Conservation (phyloP, 2,888 invertebrate species). For the Melanophora roralis region DNA sequence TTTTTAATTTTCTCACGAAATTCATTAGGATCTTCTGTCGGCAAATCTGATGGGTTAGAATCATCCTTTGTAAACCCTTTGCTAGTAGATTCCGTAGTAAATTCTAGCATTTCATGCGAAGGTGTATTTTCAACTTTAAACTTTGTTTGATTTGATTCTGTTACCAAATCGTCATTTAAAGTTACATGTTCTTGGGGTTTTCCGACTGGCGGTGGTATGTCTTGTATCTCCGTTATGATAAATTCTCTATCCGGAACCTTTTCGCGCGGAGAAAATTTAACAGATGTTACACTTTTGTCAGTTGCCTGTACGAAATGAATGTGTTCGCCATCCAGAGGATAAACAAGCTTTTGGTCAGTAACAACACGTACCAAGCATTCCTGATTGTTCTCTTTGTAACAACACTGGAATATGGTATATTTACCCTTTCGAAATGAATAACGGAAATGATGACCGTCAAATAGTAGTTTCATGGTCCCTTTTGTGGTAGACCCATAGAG, state of each 20-base stretch:
- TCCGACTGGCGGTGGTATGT: slow-evolving; percentile 45
- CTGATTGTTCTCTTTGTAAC: slow-evolving; percentile 73
- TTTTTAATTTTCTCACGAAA: slow-evolving; percentile 75
- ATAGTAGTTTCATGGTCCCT: slow-evolving; percentile 75
- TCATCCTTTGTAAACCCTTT: not conserved
- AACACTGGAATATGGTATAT: slow-evolving; percentile 74
- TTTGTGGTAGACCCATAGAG: slow-evolving; percentile 75
- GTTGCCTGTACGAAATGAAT: slow-evolving; percentile 74
- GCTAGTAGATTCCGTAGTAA: not conserved
- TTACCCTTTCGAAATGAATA: slow-evolving; percentile 74
- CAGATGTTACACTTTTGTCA: slow-evolving; percentile 74
- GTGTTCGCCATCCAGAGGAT: slow-evolving; percentile 73
- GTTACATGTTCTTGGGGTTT: slow-evolving; percentile 50
- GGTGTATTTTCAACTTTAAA: slow-evolving; percentile 40
- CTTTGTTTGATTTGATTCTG: not conserved
- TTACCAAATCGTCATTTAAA: slow-evolving; percentile 20
- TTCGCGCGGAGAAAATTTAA: slow-evolving; percentile 70
- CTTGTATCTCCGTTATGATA: slow-evolving; percentile 25
- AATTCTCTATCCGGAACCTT: slow-evolving; percentile 26
- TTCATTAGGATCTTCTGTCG: slow-evolving; percentile 68
- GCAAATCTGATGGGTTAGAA: slow-evolving; percentile 35
- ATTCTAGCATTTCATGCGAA: slow-evolving; percentile 20
- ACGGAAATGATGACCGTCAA: slow-evolving; percentile 74
- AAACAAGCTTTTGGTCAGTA: slow-evolving; percentile 73
- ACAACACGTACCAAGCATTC: slow-evolving; percentile 74